Conservation (phyloP, 2,113 vertebrate genomes). For the Pygoscelis antarcticus region DNA sequence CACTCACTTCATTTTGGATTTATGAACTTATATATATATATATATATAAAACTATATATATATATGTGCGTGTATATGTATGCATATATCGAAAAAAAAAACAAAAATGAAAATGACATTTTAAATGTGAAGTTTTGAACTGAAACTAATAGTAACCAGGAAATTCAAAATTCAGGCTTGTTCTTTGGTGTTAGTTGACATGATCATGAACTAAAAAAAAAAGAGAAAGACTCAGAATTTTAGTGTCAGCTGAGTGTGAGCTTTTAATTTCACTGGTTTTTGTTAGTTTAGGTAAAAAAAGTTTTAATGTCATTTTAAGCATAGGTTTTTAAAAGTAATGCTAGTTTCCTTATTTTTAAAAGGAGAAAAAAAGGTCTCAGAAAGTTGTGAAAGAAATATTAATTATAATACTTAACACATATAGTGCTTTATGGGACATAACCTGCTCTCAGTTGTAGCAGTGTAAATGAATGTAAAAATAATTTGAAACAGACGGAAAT, state of each 20-base stretch:
- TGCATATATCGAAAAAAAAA: background rate
- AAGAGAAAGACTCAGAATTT: background rate
- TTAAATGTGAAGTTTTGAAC: background rate
- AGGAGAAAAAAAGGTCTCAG: background rate
- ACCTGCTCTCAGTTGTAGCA: background rate
- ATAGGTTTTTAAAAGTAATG: background rate
- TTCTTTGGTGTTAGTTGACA: background rate
- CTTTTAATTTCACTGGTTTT: conserved; percentile 40
- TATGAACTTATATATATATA: background rate
- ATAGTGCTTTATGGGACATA: background rate
- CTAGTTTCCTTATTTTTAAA: conserved; percentile 28
- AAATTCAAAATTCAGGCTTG: conserved; percentile 29
- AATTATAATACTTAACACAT: background rate
- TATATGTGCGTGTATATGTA: background rate
- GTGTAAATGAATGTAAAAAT: conserved; percentile 20
- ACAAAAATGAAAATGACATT: background rate
- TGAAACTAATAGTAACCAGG: conserved; percentile 31
- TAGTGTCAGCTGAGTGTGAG: background rate
- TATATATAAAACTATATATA: background rate
- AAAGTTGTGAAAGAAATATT: background rate
- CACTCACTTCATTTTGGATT: background rate
- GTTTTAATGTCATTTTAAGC: conserved; percentile 1
- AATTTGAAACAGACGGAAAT: background rate
- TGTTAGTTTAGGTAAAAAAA: background rate
- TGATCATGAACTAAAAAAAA: background rate